phyloP scores from a whole-genome alignment of 2,113 vertebrate genomes.

The Sigmodon hispidus region DNA sequence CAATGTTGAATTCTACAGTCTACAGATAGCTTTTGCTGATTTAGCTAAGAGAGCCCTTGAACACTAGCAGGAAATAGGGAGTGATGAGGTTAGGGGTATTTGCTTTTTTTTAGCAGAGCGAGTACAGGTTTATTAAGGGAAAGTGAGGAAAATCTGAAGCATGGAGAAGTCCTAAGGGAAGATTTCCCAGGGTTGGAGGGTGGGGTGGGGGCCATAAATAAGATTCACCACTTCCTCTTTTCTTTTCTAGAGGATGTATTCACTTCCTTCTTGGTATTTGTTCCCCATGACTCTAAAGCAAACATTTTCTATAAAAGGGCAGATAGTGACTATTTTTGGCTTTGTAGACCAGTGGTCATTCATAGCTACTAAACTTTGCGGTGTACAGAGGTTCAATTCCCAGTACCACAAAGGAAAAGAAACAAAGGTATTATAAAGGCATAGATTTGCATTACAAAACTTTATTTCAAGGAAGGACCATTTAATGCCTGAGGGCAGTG shows the following conservation, averaged over 20 bases:
- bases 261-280: not conserved
- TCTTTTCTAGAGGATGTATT: slow-evolving; percentile 5
- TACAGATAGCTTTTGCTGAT: not conserved
- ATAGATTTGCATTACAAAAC: too few relatives aligned
- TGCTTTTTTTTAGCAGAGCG: not conserved
- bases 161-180: not conserved
- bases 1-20: not conserved
- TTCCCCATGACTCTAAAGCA: slow-evolving; percentile 17
- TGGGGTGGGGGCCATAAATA: not conserved
- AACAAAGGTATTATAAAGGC: too few relatives aligned
- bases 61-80: not conserved
- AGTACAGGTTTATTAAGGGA: not conserved
- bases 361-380: slow-evolving; percentile 20
- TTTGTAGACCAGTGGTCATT: not conserved
- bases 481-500: too few relatives aligned
- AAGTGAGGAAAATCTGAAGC: not conserved
- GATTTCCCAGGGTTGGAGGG: not conserved
- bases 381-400: not conserved
- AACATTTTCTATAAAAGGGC: not conserved
- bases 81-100: not conserved
- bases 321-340: slow-evolving; percentile 3
- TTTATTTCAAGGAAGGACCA: too few relatives aligned
- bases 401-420: not conserved
- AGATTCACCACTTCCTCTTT: not conserved
- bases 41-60: not conserved